phyloP scores from a whole-genome alignment of 2,797 vertebrate species.

The Selene dorsalis region DNA sequence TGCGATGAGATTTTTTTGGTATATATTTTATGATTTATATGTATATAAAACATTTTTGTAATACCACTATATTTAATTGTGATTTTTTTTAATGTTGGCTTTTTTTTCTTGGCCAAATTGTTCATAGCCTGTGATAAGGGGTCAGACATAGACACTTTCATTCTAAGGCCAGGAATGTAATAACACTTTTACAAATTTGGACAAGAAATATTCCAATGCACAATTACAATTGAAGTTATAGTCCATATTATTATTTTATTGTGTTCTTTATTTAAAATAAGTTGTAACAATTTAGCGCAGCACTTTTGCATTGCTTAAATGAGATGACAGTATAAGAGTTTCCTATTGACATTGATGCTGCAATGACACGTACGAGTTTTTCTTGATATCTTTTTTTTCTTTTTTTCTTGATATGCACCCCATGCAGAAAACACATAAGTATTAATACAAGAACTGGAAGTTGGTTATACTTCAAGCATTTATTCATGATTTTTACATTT shows the following conservation, averaged over 20 bases:
- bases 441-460: constrained; percentile 12
- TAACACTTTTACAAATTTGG: neutral
- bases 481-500: constrained; percentile 73
- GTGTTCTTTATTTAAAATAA: neutral
- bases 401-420: neutral
- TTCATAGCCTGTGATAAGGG: neutral
- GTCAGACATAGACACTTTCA: neutral
- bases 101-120: neutral
- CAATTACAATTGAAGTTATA: neutral
- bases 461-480: constrained; percentile 46
- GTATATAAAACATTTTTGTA: neutral
- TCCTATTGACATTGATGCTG: neutral
- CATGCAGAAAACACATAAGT: constrained; percentile 1
- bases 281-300: neutral
- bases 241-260: neutral
- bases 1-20: no score
- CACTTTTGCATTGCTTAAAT: neutral
- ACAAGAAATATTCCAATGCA: no score
- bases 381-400: no score
- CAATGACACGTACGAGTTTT: neutral
- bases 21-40: neutral
- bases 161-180: neutral
- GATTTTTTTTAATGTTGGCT: neutral
- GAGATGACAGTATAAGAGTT: neutral
- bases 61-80: neutral